These are phyloP conservation scores for Notolabrus celidotus DNA, from an alignment of 2,797 vertebrate species.

Conservation along the genomic window DNA sequence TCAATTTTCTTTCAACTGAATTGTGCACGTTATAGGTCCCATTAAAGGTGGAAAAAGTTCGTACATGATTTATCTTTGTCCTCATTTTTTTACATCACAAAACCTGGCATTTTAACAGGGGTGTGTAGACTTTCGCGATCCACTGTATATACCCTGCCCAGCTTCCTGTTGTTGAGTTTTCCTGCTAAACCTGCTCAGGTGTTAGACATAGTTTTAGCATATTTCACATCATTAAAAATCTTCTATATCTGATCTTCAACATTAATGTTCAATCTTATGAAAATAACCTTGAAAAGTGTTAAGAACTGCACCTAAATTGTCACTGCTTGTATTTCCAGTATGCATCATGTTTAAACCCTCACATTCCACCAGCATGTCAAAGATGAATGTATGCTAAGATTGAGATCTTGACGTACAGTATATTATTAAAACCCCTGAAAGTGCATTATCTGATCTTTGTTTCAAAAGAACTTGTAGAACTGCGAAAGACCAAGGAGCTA, in stretches of 20 bases:
- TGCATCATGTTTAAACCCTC: not conserved
- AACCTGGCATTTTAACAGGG: no score
- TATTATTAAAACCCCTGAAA: not conserved
- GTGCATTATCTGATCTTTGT: constrained; percentile 6
- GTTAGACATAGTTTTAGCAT: not conserved
- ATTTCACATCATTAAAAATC: no score
- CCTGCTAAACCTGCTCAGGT: not conserved
- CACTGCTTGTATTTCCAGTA: not conserved
- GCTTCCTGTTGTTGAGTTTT: not conserved
- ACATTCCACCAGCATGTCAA: not conserved
- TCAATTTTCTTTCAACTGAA: no score
- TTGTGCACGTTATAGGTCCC: no score
- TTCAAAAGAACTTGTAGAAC: constrained; percentile 72
- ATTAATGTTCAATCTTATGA: not conserved
- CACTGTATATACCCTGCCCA: no score
- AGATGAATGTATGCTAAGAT: not conserved
- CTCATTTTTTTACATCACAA: no score
- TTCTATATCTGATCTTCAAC: not conserved
- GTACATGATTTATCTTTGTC: no score
- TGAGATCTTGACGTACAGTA: not conserved
- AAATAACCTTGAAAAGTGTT: not conserved
- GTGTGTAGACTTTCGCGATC: no score
- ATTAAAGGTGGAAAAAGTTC: no score
- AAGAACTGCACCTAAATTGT: not conserved
- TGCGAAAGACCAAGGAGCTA: constrained; percentile 85